Base-by-base conservation (phyloP, 1,140 invertebrate species). In the Drosophila nikananu region DNA sequence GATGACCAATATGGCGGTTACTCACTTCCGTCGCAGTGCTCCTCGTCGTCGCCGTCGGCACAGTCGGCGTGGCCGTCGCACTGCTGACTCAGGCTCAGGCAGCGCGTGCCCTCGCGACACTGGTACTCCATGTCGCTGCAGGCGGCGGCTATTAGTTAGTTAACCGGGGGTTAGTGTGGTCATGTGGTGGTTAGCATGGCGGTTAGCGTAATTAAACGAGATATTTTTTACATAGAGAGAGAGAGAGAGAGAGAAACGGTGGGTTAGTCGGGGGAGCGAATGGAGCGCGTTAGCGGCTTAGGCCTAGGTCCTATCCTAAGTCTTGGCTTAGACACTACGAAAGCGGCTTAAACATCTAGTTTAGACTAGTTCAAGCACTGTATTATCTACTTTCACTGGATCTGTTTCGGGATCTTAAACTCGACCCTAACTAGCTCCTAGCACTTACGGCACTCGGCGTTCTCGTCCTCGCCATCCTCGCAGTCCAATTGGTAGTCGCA, bases 11-110 rank as follows among this genome's bases (percentile, higher is more conserved):
- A 55, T 65, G 42, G 25, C 51, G 42, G 42, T 51, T 92, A 93
- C 89, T 92, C 83, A 93, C 92, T 92, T 84, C 86, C 84, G 93
- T 94, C 91, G 87, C 96, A 96, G 64, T 94, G 91, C 63, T 93
- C 84, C 94, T 97, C 97, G 92, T 98, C 97, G 92, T 96, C 96
- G 55, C 94, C 94, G 92, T 96, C 95, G 13, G 93, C 87, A 93
- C 97, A 98, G 93, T 98, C 96, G 42, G 92, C 80, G 63, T 94
- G 92, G 58, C 94, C 93, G 93, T 98, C 95, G 93, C 97, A 98
- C 60, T 91, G 94, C 86, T 77, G 92, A 76, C 72, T 71, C 60
- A 63, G 79, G 73, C 86, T 93, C 64, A 95, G 93, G 83, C 94
- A 94, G 54, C 73, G 86, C 41, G 93, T 90, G 77, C 95, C 95